Conservation (phyloP, 2,113 vertebrate species). For the Grammomys dolichurus region DNA sequence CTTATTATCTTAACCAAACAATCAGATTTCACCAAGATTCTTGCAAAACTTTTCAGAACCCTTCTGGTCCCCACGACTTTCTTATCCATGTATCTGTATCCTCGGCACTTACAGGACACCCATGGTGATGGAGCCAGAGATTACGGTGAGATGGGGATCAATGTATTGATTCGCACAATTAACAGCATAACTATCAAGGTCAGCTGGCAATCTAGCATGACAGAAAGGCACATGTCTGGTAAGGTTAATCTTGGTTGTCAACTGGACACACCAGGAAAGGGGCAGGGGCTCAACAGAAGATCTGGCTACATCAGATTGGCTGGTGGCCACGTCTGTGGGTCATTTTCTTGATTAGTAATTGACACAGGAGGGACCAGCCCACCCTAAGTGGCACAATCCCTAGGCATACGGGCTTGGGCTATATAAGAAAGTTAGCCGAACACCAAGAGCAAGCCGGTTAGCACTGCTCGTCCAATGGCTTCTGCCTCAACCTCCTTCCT, state of each 20-base stretch:
- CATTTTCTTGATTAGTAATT: neutral
- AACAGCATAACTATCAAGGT: conserved; percentile 14
- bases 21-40: neutral
- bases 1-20: neutral
- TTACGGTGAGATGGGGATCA: neutral
- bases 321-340: neutral
- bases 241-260: neutral
- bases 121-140: neutral
- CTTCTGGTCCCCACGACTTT: neutral
- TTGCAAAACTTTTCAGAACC: neutral
- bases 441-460: neutral
- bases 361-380: neutral
- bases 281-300: neutral
- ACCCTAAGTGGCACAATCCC: neutral
- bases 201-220: conserved; percentile 14
- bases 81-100: too few relatives aligned
- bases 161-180: too few relatives aligned
- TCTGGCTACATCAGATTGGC: neutral
- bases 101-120: neutral
- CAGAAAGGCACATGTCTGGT: conserved; percentile 35
- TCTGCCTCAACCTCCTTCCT: neutral
- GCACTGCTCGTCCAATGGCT: neutral
- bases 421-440: too few relatives aligned
- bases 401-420: neutral
- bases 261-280: neutral